phyloP scores from a whole-genome alignment of 2,113 vertebrate species.

The Spermophilus dauricus region DNA sequence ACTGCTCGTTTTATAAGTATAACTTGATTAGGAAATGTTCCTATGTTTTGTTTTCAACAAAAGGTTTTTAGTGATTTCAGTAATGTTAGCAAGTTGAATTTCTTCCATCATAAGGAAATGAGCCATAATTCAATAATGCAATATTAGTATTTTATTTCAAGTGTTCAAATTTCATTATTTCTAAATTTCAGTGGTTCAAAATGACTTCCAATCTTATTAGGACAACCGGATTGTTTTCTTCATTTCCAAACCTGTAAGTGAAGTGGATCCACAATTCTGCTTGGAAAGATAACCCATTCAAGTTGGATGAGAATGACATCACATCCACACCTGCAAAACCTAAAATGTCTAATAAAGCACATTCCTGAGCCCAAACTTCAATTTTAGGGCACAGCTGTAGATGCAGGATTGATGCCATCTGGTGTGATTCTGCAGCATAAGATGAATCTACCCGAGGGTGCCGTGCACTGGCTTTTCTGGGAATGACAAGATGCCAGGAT shows the following conservation, averaged over 20 bases:
- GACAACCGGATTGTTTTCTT: neutral
- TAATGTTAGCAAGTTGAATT: neutral
- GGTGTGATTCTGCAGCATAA: constrained; percentile 16
- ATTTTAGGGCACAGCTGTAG: constrained; percentile 63
- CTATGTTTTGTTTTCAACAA: constrained; percentile 18
- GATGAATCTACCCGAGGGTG: constrained; percentile 35
- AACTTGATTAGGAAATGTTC: constrained; percentile 49
- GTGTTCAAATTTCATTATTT: constrained; percentile 41
- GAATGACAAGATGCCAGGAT: constrained; percentile 51
- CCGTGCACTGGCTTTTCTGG: constrained; percentile 61
- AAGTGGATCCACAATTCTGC: neutral
- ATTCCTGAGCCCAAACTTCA: neutral
- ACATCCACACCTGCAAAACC: constrained; percentile 21
- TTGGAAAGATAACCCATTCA: neutral
- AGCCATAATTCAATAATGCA: neutral
- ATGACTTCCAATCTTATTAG: constrained; percentile 37
- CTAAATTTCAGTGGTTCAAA: constrained; percentile 44
- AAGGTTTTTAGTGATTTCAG: constrained; percentile 53
- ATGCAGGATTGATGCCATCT: constrained; percentile 37
- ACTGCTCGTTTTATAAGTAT: neutral
- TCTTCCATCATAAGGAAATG: constrained; percentile 56
- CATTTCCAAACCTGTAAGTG: neutral
- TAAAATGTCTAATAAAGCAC: constrained; percentile 23
- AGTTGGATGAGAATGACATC: constrained; percentile 50
- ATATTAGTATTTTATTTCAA: constrained; percentile 31